Percentiles rank a stretch among this genome's conserved stretches.
Conservation (phyloP, 2,113 vertebrate genomes). For the Oncorhynchus mykiss region DNA sequence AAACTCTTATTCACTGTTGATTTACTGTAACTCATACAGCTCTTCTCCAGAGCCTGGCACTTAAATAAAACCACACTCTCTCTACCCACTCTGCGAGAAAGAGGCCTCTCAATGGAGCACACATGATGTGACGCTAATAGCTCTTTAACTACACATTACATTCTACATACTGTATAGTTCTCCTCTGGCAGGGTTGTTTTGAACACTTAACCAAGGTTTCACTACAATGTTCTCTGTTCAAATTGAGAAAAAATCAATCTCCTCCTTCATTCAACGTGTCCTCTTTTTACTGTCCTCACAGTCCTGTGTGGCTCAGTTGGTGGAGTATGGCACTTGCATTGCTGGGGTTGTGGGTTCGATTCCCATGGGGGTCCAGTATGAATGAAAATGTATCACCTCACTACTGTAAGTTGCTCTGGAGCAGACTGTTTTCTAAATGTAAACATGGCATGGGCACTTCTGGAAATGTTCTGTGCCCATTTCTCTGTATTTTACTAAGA, state of each 20-base stretch:
- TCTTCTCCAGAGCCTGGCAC: no score
- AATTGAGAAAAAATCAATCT: neutral
- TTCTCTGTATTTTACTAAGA: neutral
- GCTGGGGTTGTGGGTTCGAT: no score
- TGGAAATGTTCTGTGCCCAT: neutral
- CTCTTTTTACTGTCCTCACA: neutral
- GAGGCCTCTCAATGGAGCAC: neutral
- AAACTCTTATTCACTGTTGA: neutral
- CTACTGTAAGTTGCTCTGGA: no score
- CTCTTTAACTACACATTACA: neutral
- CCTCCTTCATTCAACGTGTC: neutral
- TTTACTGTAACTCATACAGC: neutral
- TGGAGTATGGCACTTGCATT: no score
- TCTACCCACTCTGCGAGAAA: neutral
- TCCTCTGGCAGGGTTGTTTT: neutral
- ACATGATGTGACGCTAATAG: neutral
- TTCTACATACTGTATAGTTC: neutral
- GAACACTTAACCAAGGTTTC: neutral
- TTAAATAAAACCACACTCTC: neutral
- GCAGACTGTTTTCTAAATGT: neutral
- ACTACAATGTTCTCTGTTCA: neutral
- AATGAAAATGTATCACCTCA: no score
- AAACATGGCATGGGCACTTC: neutral
- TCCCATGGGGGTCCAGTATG: no score
- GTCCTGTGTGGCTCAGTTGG: neutral